These are phyloP conservation scores for Dicerorhinus sumatrensis DNA, from an alignment of 2,113 vertebrate genomes.

Conservation along the genomic window DNA sequence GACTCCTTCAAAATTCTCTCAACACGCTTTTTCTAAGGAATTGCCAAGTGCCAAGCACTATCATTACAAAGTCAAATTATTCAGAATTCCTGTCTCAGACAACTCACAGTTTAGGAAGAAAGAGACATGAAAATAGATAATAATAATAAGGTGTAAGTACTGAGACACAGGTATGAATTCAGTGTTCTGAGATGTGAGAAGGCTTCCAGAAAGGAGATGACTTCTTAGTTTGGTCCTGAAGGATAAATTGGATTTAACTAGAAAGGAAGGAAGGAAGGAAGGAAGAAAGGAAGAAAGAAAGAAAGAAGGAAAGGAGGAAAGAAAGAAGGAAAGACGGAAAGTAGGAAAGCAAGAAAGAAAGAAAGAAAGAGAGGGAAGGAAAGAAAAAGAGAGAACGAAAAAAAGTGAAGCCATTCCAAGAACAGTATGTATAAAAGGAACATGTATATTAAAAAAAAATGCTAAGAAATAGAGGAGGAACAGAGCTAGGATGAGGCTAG, in stretches of 20 bases:
- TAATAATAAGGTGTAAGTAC: not conserved
- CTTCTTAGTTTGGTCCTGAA: not conserved
- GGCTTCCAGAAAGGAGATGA: not conserved
- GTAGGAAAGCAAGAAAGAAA: rapidly evolving
- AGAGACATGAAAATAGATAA: constrained; percentile 16
- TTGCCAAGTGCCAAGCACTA: not conserved
- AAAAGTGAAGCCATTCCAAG: not conserved
- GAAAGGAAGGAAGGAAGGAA: no score
- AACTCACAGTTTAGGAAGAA: constrained; percentile 6
- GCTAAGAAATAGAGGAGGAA: not conserved
- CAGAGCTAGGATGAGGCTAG: not conserved
- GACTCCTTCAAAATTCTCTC: not conserved
- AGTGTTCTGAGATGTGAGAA: not conserved
- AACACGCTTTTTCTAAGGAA: not conserved
- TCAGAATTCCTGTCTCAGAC: not conserved
- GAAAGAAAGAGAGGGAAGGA: not conserved
- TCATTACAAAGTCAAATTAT: constrained; percentile 46
- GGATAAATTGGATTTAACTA: not conserved
- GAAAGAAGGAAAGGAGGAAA: no score
- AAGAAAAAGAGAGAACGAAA: not conserved
- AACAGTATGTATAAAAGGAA: not conserved
- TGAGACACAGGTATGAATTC: not conserved
- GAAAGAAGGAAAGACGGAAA: rapidly evolving
- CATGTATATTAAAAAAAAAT: not conserved
- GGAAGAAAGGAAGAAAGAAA: not conserved